Evolutionary conservation across 30 jellyfish, hydroid and myxozoan genomes (phyloP), one percentile per base, ranked within the genome.

Genomic region (Euphysa ruthae): DNA sequence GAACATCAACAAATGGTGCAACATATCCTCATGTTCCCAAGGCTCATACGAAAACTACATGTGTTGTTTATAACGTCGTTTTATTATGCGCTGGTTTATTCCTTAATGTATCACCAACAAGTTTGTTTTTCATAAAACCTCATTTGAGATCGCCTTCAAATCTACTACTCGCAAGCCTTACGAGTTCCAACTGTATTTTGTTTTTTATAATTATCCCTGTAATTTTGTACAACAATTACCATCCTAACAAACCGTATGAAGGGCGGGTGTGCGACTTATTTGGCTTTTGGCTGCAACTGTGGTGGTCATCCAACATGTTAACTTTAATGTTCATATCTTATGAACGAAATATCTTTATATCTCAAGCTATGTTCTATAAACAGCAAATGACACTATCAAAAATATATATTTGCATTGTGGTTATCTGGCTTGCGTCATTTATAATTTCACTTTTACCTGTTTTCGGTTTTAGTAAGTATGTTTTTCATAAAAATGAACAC

Each of bases 241-340:
- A 26, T 21, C 14, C 68, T 1, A 21, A 18, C 12, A 56, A 22
- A 56, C 26, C 38, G 21, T 31, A 6, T 25, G 61, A 34, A 18
- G 77, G 77, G 8, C 35, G 35, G 4, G 22, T 31, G 61, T 63
- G 77, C 14, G 64, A 63, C 46, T 7, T 34, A 2, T 24, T 34
- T 42, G 77, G 65, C 10, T 43, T 63, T 5, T 31, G 35, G 16
- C 15, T n/a, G 8, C 77, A 63, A 4, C 20, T 63, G 13, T 63
- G 77, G 77, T 63, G 77, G 77, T 10, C 15, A 10, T 35, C 77
- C 6, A 63, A 63, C 69, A 32, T 44, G 14, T 63, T 10, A 12
- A 42, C 65, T n/a, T 34, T 63, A 24, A 63, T 42, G 65, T 63
- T 63, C 33, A n/a, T 63, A 16, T 24, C 57, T 30, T 32, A 32